Evolutionary conservation across 2,888 invertebrate species (phyloP).

Genomic region (Nasonovia ribisnigri): DNA sequence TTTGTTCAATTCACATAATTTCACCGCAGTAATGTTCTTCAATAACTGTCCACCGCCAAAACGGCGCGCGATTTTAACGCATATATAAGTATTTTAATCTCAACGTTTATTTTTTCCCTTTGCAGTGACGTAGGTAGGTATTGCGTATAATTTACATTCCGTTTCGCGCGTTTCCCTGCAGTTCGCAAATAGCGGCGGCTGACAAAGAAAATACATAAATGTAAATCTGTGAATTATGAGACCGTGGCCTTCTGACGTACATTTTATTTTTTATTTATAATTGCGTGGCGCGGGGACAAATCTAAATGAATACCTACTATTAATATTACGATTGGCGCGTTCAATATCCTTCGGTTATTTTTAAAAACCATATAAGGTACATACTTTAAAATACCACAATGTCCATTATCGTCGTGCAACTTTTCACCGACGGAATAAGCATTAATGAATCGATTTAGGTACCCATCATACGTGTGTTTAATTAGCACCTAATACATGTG

Average conservation of each 20-base stretch:
- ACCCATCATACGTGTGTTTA: neutral
- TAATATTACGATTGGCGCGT: neutral
- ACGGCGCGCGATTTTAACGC: neutral
- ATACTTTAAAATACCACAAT: neutral
- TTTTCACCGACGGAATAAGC: neutral
- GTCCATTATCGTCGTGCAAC: neutral
- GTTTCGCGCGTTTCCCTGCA: neutral
- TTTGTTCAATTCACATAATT: conserved; percentile 46
- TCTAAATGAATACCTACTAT: neutral
- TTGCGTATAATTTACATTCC: neutral
- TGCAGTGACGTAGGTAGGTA: neutral
- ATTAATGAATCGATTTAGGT: too few relatives aligned
- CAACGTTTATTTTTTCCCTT: neutral
- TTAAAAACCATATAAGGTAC: too few relatives aligned
- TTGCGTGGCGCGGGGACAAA: neutral
- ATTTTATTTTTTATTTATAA: neutral
- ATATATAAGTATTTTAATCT: neutral
- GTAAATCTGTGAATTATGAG: neutral
- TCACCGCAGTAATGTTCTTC: conserved; percentile 13
- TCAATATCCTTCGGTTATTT: conserved; percentile 11
- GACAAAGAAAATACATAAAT: neutral
- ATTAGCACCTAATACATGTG: neutral
- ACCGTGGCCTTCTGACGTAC: neutral
- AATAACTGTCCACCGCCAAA: conserved; percentile 40
- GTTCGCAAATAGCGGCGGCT: too few relatives aligned